Evolutionary conservation across 2,888 invertebrate species (phyloP).

Genomic region (Parapristionchus giblindavisi): DNA sequence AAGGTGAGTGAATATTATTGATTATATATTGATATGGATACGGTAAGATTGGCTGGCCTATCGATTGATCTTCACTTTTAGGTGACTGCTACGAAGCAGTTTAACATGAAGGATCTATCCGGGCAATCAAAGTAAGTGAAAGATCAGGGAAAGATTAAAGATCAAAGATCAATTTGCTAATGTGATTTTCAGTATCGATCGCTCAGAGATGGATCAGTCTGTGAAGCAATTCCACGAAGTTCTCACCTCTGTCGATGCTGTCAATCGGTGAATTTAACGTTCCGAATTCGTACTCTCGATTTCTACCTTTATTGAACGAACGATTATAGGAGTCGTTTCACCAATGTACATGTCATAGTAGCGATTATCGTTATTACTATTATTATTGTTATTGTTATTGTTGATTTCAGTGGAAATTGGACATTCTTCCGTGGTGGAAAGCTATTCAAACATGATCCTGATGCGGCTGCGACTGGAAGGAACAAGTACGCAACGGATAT

Average conservation of each 20-base stretch:
- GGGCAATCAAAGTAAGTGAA: conserved; percentile 15
- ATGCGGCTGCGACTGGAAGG: background rate
- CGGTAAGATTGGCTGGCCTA: no score
- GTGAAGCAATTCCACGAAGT: conserved; percentile 37
- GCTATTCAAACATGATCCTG: conserved; percentile 19
- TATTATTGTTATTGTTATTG: no score
- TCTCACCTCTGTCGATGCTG: conserved; percentile 8
- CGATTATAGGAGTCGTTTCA: no score
- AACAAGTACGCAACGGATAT: background rate
- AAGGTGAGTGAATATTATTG: no score
- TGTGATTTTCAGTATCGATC: conserved; percentile 30
- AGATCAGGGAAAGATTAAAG: background rate
- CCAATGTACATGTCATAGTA: no score
- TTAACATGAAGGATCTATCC: conserved; percentile 24
- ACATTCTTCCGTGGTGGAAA: conserved; percentile 28
- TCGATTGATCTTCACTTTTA: background rate
- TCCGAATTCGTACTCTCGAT: background rate
- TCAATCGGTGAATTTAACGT: background rate
- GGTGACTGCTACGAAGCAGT: background rate
- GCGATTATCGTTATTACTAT: no score
- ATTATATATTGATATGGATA: no score
- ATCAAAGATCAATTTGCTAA: background rate
- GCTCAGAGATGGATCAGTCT: conserved; percentile 4
- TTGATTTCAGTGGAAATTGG: conserved; percentile 5
- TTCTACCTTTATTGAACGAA: background rate